These are phyloP conservation scores for Montipora sp. DNA, from an alignment of 64 coral and sea anemone species.

Conservation along the genomic window DNA sequence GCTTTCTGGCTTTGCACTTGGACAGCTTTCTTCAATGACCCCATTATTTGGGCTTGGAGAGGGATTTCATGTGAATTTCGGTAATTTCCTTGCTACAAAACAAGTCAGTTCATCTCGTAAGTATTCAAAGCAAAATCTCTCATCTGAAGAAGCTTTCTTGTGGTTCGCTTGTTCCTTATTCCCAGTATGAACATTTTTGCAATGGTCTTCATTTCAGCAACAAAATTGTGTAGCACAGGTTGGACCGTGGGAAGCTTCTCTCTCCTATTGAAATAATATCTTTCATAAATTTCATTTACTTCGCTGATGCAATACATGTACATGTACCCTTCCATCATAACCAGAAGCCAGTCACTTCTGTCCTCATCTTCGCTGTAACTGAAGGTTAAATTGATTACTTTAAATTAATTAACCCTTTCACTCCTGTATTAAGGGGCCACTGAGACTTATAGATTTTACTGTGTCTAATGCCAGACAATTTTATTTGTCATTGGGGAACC, in stretches of 20 bases:
- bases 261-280: constrained; percentile 46
- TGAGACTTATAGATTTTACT: too few species aligned
- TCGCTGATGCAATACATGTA: constrained; percentile 5
- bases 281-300: constrained; percentile 67
- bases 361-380: too few species aligned
- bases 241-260: constrained; percentile 7
- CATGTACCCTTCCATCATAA: constrained; percentile 20
- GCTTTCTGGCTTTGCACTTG: too few species aligned
- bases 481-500: too few species aligned
- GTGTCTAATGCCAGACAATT: too few species aligned
- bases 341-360: background rate
- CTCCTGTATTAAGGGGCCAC: too few species aligned
- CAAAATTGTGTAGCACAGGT: constrained; percentile 24
- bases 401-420: too few species aligned
- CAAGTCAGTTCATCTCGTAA: background rate
- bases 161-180: too few species aligned
- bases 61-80: background rate
- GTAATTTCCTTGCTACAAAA: background rate
- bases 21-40: background rate
- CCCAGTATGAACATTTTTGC: constrained; percentile 31
- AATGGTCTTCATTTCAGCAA: constrained; percentile 40
- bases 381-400: too few species aligned
- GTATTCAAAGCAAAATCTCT: background rate
- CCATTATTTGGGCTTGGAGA: too few species aligned
- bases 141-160: background rate